Evolutionary conservation across 2,888 invertebrate genomes (phyloP).

Genomic region (Aphodius granarius): DNA sequence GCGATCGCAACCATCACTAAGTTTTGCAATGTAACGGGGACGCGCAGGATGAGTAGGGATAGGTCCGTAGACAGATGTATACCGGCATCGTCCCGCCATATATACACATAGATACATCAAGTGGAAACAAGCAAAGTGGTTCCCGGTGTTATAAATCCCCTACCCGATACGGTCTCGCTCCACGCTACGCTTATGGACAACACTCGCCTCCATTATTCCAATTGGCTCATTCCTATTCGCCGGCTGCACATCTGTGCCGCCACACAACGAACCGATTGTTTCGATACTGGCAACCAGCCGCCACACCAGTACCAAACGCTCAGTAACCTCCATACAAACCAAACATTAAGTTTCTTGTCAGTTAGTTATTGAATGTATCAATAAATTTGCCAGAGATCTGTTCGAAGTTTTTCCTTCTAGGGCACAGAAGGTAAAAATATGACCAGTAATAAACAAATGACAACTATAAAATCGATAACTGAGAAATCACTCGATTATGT

Average conservation of each 20-base stretch:
- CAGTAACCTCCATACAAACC: not conserved
- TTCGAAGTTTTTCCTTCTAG: too few species aligned
- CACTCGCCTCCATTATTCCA: constrained; percentile 35
- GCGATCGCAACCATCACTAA: constrained; percentile 1
- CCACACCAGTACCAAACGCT: not conserved
- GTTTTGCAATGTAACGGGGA: not conserved
- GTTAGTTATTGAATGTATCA: not conserved
- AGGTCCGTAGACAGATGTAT: not conserved
- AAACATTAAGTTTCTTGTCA: not conserved
- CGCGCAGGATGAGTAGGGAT: not conserved
- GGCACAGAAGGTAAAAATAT: too few species aligned
- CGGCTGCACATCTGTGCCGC: constrained; percentile 31
- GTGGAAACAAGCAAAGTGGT: constrained; percentile 14
- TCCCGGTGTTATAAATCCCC: constrained; percentile 12
- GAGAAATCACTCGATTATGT: too few species aligned
- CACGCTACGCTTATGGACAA: constrained; percentile 27
- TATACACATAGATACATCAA: constrained; percentile 13
- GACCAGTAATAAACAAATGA: too few species aligned
- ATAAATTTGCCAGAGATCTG: not conserved
- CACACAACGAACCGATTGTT: not conserved
- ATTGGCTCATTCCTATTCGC: constrained; percentile 36
- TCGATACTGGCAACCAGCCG: not conserved
- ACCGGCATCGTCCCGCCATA: not conserved
- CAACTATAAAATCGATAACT: too few species aligned
- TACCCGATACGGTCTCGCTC: not conserved